phyloP scores from a whole-genome alignment of 2,888 invertebrate genomes.

The Osedax frankpressi region DNA sequence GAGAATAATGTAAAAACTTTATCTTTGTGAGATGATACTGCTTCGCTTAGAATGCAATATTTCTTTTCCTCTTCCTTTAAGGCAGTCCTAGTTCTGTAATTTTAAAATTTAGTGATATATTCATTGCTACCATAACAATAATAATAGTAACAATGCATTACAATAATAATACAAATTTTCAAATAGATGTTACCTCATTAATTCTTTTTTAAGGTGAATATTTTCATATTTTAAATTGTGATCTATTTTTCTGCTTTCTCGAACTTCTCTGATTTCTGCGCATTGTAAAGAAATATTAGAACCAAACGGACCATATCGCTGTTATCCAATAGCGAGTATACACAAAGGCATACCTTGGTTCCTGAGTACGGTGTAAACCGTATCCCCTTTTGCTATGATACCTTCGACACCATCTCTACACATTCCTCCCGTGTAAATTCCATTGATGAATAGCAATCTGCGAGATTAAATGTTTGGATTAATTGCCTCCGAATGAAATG shows the following conservation, averaged over 20 bases:
- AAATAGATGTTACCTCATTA: not conserved
- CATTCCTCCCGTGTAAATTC: not conserved
- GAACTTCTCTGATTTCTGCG: not conserved
- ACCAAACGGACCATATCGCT: no score
- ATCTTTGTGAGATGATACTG: not conserved
- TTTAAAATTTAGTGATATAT: not conserved
- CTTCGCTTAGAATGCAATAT: not conserved
- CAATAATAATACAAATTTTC: not conserved
- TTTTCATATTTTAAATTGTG: not conserved
- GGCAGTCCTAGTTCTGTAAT: not conserved
- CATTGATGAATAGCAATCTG: not conserved
- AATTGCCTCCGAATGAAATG: no score
- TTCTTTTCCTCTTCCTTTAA: not conserved
- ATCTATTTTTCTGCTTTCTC: not conserved
- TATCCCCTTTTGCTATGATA: not conserved
- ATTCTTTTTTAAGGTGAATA: not conserved
- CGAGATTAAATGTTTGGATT: no score
- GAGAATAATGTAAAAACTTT: no score
- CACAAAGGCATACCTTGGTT: not conserved
- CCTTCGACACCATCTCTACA: not conserved
- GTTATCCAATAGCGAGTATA: not conserved
- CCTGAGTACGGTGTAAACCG: not conserved
- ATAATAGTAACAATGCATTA: not conserved
- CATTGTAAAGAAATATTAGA: no score
- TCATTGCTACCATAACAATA: not conserved